Conservation (phyloP, 2,888 invertebrate genomes). For the Nemoura dubitans region DNA sequence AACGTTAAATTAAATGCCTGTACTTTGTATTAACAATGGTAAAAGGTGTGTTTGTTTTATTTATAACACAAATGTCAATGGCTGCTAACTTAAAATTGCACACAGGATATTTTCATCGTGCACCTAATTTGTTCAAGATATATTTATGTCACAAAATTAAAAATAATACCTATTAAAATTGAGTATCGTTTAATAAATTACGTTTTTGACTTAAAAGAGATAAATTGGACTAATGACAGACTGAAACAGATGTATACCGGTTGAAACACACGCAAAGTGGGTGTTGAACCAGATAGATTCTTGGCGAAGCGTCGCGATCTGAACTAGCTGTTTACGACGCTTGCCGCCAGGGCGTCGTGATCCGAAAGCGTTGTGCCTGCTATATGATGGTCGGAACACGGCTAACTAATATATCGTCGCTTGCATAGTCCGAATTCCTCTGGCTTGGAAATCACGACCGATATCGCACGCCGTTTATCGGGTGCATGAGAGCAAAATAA, state of each 20-base stretch:
- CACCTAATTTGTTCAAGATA: not conserved
- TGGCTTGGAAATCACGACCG: not conserved
- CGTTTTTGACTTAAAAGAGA: slow-evolving; percentile 17
- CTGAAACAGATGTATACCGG: slow-evolving; percentile 20
- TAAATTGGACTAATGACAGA: slow-evolving; percentile 29
- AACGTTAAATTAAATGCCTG: too few species aligned
- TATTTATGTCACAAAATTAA: not conserved
- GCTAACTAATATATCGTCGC: not conserved
- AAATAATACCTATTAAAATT: not conserved
- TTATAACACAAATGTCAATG: too few species aligned
- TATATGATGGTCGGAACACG: too few species aligned
- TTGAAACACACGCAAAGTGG: slow-evolving; percentile 27
- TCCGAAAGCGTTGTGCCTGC: too few species aligned
- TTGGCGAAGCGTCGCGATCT: slow-evolving; percentile 16
- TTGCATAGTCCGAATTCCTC: not conserved
- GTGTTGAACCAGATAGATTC: slow-evolving; percentile 28
- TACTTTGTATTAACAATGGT: too few species aligned
- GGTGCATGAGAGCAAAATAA: not conserved
- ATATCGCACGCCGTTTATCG: not conserved
- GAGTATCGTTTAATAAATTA: not conserved
- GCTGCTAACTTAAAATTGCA: too few species aligned
- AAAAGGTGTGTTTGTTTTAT: too few species aligned
- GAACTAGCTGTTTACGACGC: not conserved
- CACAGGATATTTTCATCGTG: too few species aligned
- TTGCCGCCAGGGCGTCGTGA: not conserved